These are phyloP conservation scores for Smittia aterrima DNA, from an alignment of 2,888 invertebrate species.

Conservation along the genomic window DNA sequence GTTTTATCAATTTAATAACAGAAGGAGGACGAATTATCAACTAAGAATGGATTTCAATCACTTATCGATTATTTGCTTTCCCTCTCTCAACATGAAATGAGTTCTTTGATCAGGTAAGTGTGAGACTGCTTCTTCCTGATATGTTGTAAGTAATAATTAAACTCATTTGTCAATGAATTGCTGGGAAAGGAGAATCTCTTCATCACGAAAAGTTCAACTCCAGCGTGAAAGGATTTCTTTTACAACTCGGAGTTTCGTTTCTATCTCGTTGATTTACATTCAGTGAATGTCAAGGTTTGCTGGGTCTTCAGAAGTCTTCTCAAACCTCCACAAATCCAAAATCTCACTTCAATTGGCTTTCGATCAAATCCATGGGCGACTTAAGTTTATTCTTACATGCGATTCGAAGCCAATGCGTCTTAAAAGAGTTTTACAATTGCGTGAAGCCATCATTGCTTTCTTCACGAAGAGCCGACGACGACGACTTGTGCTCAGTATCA, in stretches of 20 bases:
- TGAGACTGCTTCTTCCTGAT: conserved; percentile 13
- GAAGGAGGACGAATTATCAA: neutral
- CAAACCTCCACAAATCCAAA: too few species aligned
- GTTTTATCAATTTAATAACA: conserved; percentile 31
- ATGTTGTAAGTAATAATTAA: neutral
- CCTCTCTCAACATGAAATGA: too few species aligned
- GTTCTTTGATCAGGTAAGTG: conserved; percentile 13
- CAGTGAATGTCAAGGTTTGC: too few species aligned
- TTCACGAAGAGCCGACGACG: conserved; percentile 1
- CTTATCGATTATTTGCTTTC: neutral
- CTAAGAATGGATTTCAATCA: neutral
- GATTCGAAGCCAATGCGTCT: too few species aligned
- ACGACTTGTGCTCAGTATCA: conserved; percentile 32
- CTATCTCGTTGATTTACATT: too few species aligned
- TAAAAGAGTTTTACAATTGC: conserved; percentile 34
- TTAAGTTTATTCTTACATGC: too few species aligned
- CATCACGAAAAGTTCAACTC: too few species aligned
- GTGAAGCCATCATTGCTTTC: conserved; percentile 41
- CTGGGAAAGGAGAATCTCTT: neutral
- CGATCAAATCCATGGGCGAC: too few species aligned
- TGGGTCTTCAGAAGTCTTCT: too few species aligned
- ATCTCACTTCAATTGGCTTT: too few species aligned
- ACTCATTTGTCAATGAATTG: neutral
- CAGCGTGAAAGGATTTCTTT: too few species aligned
- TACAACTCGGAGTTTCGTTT: too few species aligned